phyloP scores from a whole-genome alignment of 1,140 invertebrate species.

The Saccostrea glomerata region DNA sequence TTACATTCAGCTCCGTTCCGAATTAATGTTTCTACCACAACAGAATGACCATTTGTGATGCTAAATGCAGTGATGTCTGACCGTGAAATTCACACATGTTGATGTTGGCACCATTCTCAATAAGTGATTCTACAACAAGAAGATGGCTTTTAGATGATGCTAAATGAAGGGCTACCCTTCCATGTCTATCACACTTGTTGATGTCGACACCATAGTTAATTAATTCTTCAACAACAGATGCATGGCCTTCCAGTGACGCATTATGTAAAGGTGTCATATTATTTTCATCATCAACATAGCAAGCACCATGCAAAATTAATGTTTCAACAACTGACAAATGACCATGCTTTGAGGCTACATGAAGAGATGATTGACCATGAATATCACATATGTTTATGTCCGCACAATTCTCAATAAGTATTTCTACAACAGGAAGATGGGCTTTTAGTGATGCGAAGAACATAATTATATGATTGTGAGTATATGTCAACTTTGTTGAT shows the following conservation, averaged over 20 bases:
- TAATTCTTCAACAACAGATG: background rate
- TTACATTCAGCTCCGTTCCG: too few relatives aligned
- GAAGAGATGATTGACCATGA: background rate
- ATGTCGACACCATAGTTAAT: background rate
- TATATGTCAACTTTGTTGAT: background rate
- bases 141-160: background rate
- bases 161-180: background rate
- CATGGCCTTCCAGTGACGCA: background rate
- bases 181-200: background rate
- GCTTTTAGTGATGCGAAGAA: too few relatives aligned
- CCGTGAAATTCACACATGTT: too few relatives aligned
- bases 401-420: too few relatives aligned
- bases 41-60: too few relatives aligned
- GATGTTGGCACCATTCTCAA: too few relatives aligned
- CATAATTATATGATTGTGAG: too few relatives aligned
- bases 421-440: too few relatives aligned
- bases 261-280: background rate
- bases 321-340: background rate
- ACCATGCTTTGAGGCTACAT: background rate
- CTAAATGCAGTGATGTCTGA: too few relatives aligned
- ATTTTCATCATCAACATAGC: background rate
- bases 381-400: background rate
- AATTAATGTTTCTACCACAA: too few relatives aligned
- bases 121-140: too few relatives aligned
- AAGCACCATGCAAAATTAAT: background rate